Percentiles rank a stretch among this genome's conserved stretches.
phyloP scores from a whole-genome alignment of 2,797 vertebrate species.

The Pseudomugil gertrudae region DNA sequence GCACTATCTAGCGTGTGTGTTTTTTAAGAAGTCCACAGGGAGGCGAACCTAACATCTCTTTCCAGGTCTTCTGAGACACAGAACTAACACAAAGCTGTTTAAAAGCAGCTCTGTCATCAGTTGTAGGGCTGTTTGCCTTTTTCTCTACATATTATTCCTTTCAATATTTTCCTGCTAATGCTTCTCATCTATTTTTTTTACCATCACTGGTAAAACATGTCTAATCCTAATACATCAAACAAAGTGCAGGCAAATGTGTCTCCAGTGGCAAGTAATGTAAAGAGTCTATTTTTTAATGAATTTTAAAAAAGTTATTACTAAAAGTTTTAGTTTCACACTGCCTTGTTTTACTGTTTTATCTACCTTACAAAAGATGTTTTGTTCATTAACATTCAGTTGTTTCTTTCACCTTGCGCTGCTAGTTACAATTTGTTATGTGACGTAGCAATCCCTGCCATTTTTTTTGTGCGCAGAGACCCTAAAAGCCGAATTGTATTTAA shows the following conservation, averaged over 20 bases:
- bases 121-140: slow-evolving; percentile 53
- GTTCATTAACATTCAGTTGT: slow-evolving; percentile 56
- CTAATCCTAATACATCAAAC: slow-evolving; percentile 24
- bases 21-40: slow-evolving; percentile 69
- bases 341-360: slow-evolving; percentile 26
- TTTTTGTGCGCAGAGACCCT: slow-evolving; percentile 60
- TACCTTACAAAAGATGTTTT: slow-evolving; percentile 66
- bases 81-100: slow-evolving; percentile 71
- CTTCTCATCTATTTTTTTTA: slow-evolving; percentile 48
- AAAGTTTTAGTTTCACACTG: slow-evolving; percentile 53
- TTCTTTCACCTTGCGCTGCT: slow-evolving; percentile 28
- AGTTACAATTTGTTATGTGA: slow-evolving; percentile 63
- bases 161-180: slow-evolving; percentile 50
- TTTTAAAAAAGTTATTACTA: slow-evolving; percentile 46
- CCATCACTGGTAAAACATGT: slow-evolving; percentile 19
- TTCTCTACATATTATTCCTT: slow-evolving; percentile 42
- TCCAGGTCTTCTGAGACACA: slow-evolving; percentile 60
- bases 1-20: slow-evolving; percentile 78
- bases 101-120: slow-evolving; percentile 72
- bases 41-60: slow-evolving; percentile 73
- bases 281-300: slow-evolving; percentile 48
- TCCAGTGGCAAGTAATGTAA: slow-evolving; percentile 25
- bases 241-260: slow-evolving; percentile 20
- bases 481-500: slow-evolving; percentile 78
- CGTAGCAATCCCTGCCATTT: slow-evolving; percentile 52